Conservation (phyloP, 2,113 vertebrate species). For the Eudyptes chrysolophus region DNA sequence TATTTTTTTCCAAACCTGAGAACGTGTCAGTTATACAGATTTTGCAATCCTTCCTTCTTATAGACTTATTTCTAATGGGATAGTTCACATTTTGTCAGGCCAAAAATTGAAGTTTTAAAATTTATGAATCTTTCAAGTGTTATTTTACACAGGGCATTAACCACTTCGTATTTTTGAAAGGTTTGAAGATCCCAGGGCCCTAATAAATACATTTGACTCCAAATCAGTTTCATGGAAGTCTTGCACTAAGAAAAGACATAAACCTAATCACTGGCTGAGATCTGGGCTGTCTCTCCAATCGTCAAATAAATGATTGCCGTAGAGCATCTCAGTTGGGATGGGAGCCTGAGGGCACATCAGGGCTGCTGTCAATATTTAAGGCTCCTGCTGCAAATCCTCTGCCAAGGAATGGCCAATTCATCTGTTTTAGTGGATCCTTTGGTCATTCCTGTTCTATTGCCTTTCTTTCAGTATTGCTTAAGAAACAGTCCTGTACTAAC, state of each 20-base stretch:
- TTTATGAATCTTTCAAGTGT: background rate
- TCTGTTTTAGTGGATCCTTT: background rate
- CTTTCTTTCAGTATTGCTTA: constrained; percentile 10
- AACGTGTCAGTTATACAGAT: background rate
- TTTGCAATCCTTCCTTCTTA: background rate
- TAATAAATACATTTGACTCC: background rate
- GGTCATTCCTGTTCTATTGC: background rate
- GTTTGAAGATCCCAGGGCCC: background rate
- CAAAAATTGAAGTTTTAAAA: background rate
- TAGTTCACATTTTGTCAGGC: background rate
- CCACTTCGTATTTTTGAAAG: background rate
- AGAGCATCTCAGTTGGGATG: background rate
- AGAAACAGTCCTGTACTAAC: constrained; percentile 17
- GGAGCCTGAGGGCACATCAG: background rate
- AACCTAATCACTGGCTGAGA: background rate
- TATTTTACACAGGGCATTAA: background rate
- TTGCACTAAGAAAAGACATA: background rate
- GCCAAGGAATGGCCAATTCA: background rate
- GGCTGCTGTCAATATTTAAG: background rate
- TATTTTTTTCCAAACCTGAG: background rate
- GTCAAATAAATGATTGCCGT: background rate
- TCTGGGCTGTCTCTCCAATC: background rate
- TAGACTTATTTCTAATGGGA: background rate
- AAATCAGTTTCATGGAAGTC: background rate
- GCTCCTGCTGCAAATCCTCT: background rate